Evolutionary conservation across 2,888 invertebrate genomes (phyloP).

Genomic region (Amaurobius ferox): DNA sequence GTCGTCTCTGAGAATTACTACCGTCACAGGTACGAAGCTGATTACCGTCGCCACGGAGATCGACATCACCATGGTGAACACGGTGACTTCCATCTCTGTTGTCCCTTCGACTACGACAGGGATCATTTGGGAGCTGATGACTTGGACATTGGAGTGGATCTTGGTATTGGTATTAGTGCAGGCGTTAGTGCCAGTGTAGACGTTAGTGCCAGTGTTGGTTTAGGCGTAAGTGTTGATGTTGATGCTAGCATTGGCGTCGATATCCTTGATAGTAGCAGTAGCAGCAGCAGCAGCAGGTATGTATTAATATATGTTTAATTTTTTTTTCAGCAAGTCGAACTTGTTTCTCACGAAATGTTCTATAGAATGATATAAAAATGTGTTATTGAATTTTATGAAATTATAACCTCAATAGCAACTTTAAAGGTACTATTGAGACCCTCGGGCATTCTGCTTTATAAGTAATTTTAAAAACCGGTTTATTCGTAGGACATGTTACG

Average conservation of each 20-base stretch:
- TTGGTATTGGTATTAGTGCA: neutral
- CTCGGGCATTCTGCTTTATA: too few species aligned
- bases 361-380: too few species aligned
- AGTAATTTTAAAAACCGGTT: too few species aligned
- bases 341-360: too few species aligned
- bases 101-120: conserved; percentile 6
- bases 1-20: conserved; percentile 11
- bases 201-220: neutral
- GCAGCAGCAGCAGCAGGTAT: conserved; percentile 9
- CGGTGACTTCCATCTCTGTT: neutral
- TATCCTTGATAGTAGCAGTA: neutral
- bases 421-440: too few species aligned
- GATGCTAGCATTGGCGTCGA: neutral
- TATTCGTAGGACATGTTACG: too few species aligned
- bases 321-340: too few species aligned
- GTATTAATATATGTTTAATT: too few species aligned
- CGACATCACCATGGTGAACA: neutral
- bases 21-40: neutral
- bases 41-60: conserved; percentile 1
- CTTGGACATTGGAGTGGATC: too few species aligned
- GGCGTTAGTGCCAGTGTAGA: neutral
- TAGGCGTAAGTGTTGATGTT: neutral
- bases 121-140: neutral
- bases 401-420: too few species aligned
- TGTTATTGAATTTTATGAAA: too few species aligned